Evolutionary conservation across 2,113 vertebrate genomes (phyloP).

Genomic region (Solenodon paradoxus): DNA sequence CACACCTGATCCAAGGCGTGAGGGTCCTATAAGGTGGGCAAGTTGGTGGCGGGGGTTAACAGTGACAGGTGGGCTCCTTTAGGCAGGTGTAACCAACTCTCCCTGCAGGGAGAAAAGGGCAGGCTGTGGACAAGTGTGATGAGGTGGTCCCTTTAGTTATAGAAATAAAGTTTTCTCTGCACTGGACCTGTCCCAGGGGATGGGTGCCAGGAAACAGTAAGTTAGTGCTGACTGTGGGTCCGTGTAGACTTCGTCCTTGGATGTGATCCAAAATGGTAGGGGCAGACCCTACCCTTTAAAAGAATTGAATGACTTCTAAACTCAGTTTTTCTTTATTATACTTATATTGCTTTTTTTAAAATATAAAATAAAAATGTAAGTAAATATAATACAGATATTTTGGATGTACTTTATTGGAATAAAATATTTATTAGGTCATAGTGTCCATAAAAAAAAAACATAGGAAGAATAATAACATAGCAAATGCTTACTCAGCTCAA

Average conservation of each 20-base stretch:
- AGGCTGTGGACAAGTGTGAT: neutral
- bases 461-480: neutral
- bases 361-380: neutral
- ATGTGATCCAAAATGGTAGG: neutral
- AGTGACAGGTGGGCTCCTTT: neutral
- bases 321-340: neutral
- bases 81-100: neutral
- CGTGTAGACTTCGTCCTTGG: neutral
- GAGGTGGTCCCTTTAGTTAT: neutral
- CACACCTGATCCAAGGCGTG: neutral
- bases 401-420: neutral
- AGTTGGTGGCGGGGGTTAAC: neutral
- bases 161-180: neutral
- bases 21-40: neutral
- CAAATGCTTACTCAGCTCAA: neutral
- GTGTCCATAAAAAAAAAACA: neutral
- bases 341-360: neutral
- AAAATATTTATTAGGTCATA: neutral
- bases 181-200: neutral
- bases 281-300: neutral
- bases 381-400: neutral
- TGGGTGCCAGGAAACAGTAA: neutral
- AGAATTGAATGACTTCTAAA: neutral
- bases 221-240: neutral
- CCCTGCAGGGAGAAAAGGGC: neutral